Base-by-base conservation (phyloP, 1,140 invertebrate genomes). In the Drosophila erecta region DNA sequence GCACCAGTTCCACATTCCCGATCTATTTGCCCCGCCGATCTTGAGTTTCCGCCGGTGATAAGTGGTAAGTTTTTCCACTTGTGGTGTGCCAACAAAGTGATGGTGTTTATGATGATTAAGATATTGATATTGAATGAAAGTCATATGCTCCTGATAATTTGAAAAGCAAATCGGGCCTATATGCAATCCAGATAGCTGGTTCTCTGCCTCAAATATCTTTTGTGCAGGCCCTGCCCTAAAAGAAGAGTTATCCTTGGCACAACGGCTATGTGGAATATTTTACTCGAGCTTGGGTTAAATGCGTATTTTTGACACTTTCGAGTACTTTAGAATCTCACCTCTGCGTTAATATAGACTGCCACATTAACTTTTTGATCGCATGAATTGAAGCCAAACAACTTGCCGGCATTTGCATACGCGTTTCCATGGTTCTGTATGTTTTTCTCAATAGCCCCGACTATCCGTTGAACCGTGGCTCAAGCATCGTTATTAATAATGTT, bases 401-500 rank as follows among this genome's bases (percentile, higher is more conserved):
- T 53, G 55, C 27, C 62, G 50, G 27, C 73, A 76, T 76, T 77
- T 47, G 74, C 74, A 77, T 76, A 76, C 73, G 73, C 49, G 73
- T 76, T 64, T 66, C 61, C 57, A 67, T 76, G 71, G 61, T 75
- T 75, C 24, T 46, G 15, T 75, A 20, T 41, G 20, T 20, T 27
- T 43, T 27, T 37, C 59, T 37, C 38, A n/a, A 41, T 44, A 22
- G 44, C 53, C 50, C 73, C 49, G 59, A 40, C 54, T 58, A 55
- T 60, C 55, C 61, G 61, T 14, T 61, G 58, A 41, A 53, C 70
- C 35, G 66, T 47, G 2, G 22, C 46, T 61, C 79, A 55, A 56
- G 75, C 81, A 81, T 83, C 61, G 67, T 86, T 87, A 86, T 71
- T 76, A 87, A 78, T 76, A 76, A 71, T 81, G 65, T 49, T 79